These are phyloP conservation scores for Peromyscus nudipes DNA, from an alignment of 2,797 vertebrate genomes.

Conservation along the genomic window DNA sequence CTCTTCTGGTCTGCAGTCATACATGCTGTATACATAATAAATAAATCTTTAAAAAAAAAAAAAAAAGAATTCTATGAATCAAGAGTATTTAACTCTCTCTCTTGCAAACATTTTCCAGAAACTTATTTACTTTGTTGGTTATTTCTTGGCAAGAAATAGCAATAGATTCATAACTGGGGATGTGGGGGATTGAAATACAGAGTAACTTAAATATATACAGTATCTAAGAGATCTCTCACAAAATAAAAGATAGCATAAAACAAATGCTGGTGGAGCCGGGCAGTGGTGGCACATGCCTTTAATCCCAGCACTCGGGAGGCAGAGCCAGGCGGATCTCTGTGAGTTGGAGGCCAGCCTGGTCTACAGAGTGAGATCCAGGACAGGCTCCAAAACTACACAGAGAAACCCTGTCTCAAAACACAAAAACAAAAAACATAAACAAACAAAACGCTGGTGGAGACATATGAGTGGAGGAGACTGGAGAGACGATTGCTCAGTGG, in stretches of 20 bases:
- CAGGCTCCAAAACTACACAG: too few species aligned
- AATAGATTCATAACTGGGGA: not conserved
- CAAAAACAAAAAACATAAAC: too few species aligned
- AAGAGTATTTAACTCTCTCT: not conserved
- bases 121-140: not conserved
- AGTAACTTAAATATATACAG: not conserved
- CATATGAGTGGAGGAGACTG: not conserved
- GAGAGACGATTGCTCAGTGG: not conserved
- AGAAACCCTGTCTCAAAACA: too few species aligned
- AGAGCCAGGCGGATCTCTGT: too few species aligned
- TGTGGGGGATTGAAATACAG: not conserved
- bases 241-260: constrained; percentile 22
- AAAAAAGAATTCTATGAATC: not conserved
- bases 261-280: too few species aligned
- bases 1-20: too few species aligned
- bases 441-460: not conserved
- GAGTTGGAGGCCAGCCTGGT: too few species aligned
- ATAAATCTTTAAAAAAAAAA: too few species aligned
- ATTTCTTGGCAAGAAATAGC: constrained; percentile 50
- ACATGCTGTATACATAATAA: too few species aligned
- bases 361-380: too few species aligned
- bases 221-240: not conserved
- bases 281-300: too few species aligned
- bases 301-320: too few species aligned
- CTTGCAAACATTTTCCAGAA: constrained; percentile 13